These are phyloP conservation scores for Chouioia cunea DNA, from an alignment of 2,888 invertebrate species.

Conservation along the genomic window DNA sequence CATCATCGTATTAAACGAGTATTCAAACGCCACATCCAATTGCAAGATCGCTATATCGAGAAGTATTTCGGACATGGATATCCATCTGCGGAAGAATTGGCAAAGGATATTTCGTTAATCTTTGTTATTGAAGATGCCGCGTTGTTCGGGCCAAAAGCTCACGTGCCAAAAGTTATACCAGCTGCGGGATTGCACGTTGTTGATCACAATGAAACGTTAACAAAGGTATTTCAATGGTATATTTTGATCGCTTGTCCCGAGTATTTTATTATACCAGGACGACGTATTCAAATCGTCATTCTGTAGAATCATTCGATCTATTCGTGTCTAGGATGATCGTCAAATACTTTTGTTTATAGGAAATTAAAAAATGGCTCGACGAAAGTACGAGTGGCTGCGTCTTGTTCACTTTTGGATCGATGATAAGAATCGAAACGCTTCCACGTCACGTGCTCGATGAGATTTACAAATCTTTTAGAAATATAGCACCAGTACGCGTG, in stretches of 20 bases:
- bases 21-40: background rate
- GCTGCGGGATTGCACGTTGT: slow-evolving; percentile 71
- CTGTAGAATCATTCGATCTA: too few species aligned
- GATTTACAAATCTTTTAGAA: slow-evolving; percentile 54
- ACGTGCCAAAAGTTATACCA: slow-evolving; percentile 70
- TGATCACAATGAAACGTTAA: slow-evolving; percentile 35
- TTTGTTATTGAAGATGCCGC: slow-evolving; percentile 72
- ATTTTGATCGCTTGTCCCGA: too few species aligned
- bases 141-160: slow-evolving; percentile 69
- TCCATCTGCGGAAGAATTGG: slow-evolving; percentile 48
- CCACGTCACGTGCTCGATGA: slow-evolving; percentile 47
- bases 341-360: too few species aligned
- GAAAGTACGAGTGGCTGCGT: slow-evolving; percentile 56
- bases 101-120: slow-evolving; percentile 60
- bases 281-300: too few species aligned
- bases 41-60: slow-evolving; percentile 5
- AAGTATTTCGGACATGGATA: slow-evolving; percentile 24
- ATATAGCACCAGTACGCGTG: slow-evolving; percentile 57
- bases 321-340: slow-evolving; percentile 21
- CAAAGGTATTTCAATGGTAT: slow-evolving; percentile 16
- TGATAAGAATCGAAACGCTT: slow-evolving; percentile 58
- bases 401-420: slow-evolving; percentile 60
- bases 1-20: too few species aligned
- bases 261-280: too few species aligned
- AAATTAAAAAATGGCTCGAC: slow-evolving; percentile 53